Evolutionary conservation across 2,797 vertebrate genomes (phyloP).

Genomic region (Dryobates pubescens): DNA sequence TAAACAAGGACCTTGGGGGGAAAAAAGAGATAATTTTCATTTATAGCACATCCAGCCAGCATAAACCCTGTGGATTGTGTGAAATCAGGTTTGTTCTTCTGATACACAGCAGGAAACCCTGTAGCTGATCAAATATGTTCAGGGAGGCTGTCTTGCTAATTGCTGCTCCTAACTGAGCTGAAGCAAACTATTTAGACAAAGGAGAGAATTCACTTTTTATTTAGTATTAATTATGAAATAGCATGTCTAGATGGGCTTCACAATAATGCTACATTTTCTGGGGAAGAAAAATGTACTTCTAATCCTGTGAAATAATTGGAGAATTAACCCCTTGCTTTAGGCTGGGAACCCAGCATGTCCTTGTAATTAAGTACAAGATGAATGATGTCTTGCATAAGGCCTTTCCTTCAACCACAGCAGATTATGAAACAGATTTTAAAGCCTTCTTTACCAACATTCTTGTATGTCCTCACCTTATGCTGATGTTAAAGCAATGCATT

Average conservation of each 20-base stretch:
- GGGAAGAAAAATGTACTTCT: not conserved
- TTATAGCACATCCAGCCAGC: conserved; percentile 31
- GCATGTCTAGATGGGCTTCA: conserved; percentile 24
- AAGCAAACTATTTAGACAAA: conserved; percentile 49
- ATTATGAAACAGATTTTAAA: not conserved
- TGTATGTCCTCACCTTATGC: not conserved
- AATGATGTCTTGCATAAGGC: not conserved
- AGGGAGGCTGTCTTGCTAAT: conserved; percentile 59
- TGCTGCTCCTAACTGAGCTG: conserved; percentile 52
- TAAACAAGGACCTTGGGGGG: not conserved
- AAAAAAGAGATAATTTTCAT: not conserved
- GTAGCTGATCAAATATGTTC: conserved; percentile 58
- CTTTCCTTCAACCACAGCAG: not conserved
- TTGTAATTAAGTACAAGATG: not conserved
- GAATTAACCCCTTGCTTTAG: conserved; percentile 8
- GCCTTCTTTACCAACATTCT: not conserved
- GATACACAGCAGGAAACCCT: conserved; percentile 34
- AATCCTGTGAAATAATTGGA: conserved; percentile 7
- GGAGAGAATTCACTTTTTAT: conserved; percentile 61
- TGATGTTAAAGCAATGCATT: not conserved
- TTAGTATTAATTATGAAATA: conserved; percentile 62
- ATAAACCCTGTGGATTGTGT: conserved; percentile 5
- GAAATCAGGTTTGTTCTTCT: conserved; percentile 51
- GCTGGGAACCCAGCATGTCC: not conserved
- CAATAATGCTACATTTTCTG: not conserved